These are phyloP conservation scores for Drosophila seguyi DNA, from an alignment of 1,140 invertebrate genomes.

Conservation along the genomic window DNA sequence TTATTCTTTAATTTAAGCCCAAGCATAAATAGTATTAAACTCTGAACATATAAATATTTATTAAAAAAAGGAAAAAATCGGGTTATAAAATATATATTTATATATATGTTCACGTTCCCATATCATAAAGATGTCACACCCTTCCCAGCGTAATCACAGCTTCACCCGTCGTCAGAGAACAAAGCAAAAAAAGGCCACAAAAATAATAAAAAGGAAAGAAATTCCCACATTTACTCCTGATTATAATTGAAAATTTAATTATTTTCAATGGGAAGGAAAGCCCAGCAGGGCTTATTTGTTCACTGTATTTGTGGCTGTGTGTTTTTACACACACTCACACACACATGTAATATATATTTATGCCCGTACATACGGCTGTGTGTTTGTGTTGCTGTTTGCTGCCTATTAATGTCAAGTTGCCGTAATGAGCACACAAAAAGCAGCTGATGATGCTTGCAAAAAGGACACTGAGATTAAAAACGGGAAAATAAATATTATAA, in stretches of 20 bases:
- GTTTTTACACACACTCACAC: not conserved
- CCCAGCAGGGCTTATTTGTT: constrained; percentile 47
- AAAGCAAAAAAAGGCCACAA: constrained; percentile 4
- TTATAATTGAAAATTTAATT: constrained; percentile 70
- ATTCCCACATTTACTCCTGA: constrained; percentile 45
- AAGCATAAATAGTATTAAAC: not conserved
- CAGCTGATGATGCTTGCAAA: constrained; percentile 67
- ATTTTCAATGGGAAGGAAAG: constrained; percentile 53
- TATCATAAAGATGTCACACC: not conserved
- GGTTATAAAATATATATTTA: not conserved
- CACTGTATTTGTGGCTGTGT: constrained; percentile 20
- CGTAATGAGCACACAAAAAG: constrained; percentile 78
- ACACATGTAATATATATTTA: constrained; percentile 37
- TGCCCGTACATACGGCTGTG: constrained; percentile 1
- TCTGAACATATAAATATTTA: too few relatives aligned
- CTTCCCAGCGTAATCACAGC: not conserved
- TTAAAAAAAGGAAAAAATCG: too few relatives aligned
- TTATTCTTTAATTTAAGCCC: not conserved
- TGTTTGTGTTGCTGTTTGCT: constrained; percentile 62
- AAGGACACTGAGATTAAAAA: constrained; percentile 2
- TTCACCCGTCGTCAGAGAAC: constrained; percentile 6
- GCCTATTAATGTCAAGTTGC: constrained; percentile 79
- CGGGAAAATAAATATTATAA: accelerated
- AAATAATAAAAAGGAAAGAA: constrained; percentile 28
- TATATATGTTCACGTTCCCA: not conserved